Evolutionary conservation across 1,140 invertebrate species (phyloP).

Genomic region (Drosophila dunni): DNA sequence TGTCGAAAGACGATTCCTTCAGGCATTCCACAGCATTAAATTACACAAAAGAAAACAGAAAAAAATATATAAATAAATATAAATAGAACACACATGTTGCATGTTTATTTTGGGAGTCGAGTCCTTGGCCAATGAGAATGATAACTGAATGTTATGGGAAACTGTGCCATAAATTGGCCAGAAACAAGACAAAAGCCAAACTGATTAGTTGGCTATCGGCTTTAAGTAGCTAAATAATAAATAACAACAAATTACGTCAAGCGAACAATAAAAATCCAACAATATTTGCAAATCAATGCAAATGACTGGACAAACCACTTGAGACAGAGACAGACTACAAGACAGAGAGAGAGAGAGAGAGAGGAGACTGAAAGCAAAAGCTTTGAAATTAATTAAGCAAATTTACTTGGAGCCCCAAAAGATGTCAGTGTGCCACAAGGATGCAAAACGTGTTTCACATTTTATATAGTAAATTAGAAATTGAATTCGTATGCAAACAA

Average conservation of each 20-base stretch:
- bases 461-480: slow-evolving; percentile 71
- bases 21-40: slow-evolving; percentile 38
- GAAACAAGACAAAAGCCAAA: slow-evolving; percentile 32
- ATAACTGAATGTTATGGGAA: slow-evolving; percentile 23
- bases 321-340: background rate
- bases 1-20: slow-evolving; percentile 52
- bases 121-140: slow-evolving; percentile 40
- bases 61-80: background rate
- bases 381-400: slow-evolving; percentile 75
- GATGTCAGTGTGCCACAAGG: slow-evolving; percentile 81
- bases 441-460: slow-evolving; percentile 69
- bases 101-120: background rate
- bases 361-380: slow-evolving; percentile 61
- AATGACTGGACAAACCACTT: slow-evolving; percentile 60
- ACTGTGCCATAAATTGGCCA: slow-evolving; percentile 24
- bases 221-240: slow-evolving; percentile 68
- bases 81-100: slow-evolving; percentile 8
- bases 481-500: slow-evolving; percentile 51
- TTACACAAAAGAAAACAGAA: slow-evolving; percentile 22
- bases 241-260: slow-evolving; percentile 72
- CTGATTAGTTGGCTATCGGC: slow-evolving; percentile 67
- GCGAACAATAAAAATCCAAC: slow-evolving; percentile 39
- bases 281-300: slow-evolving; percentile 78
- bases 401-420: slow-evolving; percentile 58
- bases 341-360: slow-evolving; percentile 4